phyloP scores from a whole-genome alignment of 1,140 invertebrate genomes.

The Drosophila trapezifrons region DNA sequence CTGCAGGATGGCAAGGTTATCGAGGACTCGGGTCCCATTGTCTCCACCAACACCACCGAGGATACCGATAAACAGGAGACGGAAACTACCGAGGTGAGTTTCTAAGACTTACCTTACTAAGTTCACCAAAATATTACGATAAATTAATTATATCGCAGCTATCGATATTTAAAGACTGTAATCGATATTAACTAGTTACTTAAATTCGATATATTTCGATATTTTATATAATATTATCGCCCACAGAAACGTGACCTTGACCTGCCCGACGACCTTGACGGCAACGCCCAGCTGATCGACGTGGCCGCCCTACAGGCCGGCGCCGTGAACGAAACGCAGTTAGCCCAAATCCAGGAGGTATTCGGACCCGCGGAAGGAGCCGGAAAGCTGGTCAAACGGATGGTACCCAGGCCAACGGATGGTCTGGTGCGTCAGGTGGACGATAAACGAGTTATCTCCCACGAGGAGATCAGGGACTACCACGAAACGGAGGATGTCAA shows the following conservation, averaged over 20 bases:
- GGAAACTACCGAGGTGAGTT: conserved; percentile 91
- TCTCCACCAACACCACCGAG: conserved; percentile 94
- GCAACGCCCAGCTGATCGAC: conserved; percentile 67
- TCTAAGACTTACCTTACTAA: background rate
- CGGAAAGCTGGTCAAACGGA: conserved; percentile 70
- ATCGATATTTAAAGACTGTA: too few species aligned
- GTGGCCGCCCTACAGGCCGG: conserved; percentile 58
- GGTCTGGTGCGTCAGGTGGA: conserved; percentile 92
- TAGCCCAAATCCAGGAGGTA: conserved; percentile 68
- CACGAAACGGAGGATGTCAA: conserved; percentile 92
- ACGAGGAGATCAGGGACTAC: conserved; percentile 92
- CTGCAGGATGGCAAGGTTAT: conserved; percentile 95
- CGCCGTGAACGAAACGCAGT: conserved; percentile 61
- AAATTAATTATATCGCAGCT: too few species aligned
- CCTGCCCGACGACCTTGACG: conserved; percentile 69
- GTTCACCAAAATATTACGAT: too few species aligned
- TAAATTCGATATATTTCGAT: too few species aligned
- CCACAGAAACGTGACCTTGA: conserved; percentile 72
- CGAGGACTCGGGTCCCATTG: conserved; percentile 93
- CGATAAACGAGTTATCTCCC: conserved; percentile 90
- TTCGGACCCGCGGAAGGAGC: conserved; percentile 52
- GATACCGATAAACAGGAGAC: conserved; percentile 94
- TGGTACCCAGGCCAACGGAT: conserved; percentile 85
- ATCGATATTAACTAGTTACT: too few species aligned
- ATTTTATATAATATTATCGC: too few species aligned